Evolutionary conservation across 2,113 vertebrate species (phyloP).

Genomic region (Dermatemys mawii): DNA sequence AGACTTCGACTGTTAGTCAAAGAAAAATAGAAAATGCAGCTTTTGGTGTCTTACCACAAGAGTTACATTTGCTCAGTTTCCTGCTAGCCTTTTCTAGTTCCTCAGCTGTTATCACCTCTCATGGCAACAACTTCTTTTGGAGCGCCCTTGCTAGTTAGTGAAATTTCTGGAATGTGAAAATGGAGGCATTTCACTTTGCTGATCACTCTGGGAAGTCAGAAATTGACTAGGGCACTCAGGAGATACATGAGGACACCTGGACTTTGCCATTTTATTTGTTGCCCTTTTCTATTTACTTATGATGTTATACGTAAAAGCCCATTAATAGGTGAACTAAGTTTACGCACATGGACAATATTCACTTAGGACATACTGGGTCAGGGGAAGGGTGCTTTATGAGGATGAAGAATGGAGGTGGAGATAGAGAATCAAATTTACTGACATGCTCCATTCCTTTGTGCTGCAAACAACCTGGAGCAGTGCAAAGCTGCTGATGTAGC

Average conservation of each 20-base stretch:
- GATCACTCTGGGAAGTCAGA: not conserved
- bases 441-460: not conserved
- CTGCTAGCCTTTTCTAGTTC: not conserved
- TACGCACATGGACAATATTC: not conserved
- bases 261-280: not conserved
- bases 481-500: not conserved
- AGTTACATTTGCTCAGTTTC: not conserved
- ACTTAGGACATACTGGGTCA: not conserved
- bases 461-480: not conserved
- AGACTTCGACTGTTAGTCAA: not conserved
- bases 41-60: not conserved
- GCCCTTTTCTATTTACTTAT: rapidly evolving
- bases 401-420: not conserved
- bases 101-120: not conserved
- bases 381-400: not conserved
- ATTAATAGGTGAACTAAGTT: not conserved
- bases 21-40: not conserved
- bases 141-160: rapidly evolving
- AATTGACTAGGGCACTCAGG: not conserved
- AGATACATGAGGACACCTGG: not conserved
- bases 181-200: not conserved
- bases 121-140: not conserved
- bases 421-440: not conserved
- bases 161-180: not conserved
- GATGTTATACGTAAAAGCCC: not conserved